Percentiles rank a stretch among this genome's conserved stretches.
Conservation (phyloP, 2,797 vertebrate species). For the Pteropus rufus region DNA sequence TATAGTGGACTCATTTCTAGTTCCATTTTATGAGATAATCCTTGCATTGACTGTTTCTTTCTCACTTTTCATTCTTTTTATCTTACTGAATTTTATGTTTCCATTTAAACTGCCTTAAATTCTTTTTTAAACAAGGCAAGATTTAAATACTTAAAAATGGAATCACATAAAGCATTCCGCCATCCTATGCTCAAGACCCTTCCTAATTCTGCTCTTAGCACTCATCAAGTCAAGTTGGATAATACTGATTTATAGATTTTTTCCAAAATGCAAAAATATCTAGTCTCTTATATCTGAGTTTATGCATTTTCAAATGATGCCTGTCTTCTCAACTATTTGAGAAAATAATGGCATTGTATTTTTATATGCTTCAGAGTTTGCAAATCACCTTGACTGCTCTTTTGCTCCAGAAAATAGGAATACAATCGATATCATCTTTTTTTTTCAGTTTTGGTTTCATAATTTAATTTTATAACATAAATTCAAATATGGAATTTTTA, state of each 20-base stretch:
- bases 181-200: not conserved
- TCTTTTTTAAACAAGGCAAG: not conserved
- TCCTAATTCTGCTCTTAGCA: not conserved
- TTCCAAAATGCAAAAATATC: not conserved
- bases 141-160: not conserved
- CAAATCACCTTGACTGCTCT: conserved; percentile 17
- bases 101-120: not conserved
- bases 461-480: conserved; percentile 56
- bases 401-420: conserved; percentile 34
- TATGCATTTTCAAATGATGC: conserved; percentile 22
- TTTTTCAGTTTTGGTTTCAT: conserved; percentile 33
- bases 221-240: not conserved
- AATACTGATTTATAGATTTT: not conserved
- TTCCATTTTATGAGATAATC: not conserved
- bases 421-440: not conserved
- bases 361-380: not conserved
- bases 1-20: not conserved
- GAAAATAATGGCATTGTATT: conserved; percentile 17
- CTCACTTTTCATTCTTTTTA: not conserved
- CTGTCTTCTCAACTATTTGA: conserved; percentile 14
- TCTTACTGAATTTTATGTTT: not conserved
- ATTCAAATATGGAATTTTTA: conserved; percentile 33
- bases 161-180: not conserved
- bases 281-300: not conserved
- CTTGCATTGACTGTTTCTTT: conserved; percentile 5